phyloP scores from a whole-genome alignment of 2,797 vertebrate species.

The Buphagus erythrorhynchus region DNA sequence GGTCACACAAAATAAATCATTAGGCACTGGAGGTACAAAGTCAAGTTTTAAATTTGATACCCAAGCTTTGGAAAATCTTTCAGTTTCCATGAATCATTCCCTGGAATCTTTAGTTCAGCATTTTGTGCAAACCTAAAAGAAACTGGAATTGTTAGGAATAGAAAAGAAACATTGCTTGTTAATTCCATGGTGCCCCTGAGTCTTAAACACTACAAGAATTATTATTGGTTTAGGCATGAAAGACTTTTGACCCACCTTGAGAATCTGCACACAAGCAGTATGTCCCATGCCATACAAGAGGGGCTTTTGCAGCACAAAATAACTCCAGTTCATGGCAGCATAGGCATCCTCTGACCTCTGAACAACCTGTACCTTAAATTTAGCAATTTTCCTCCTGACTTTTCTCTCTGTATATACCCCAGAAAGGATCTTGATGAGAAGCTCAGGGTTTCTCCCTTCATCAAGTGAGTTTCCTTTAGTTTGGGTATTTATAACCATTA shows the following conservation, averaged over 20 bases:
- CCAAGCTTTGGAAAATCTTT: not conserved
- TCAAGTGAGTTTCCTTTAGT: not conserved
- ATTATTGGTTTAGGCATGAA: not conserved
- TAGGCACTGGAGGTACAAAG: not conserved
- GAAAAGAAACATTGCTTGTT: not conserved
- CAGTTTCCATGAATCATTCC: not conserved
- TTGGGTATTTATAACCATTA: not conserved
- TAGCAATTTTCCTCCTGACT: not conserved
- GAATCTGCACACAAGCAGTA: not conserved
- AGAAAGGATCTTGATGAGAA: not conserved
- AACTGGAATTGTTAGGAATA: not conserved
- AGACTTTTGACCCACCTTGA: not conserved
- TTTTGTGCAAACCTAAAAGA: not conserved
- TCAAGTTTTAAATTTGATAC: not conserved
- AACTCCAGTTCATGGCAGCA: accelerated
- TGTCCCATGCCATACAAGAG: not conserved
- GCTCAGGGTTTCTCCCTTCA: not conserved
- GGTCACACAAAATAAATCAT: not conserved
- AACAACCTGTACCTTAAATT: not conserved
- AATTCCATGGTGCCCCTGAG: not conserved
- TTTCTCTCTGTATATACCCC: not conserved
- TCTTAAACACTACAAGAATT: not conserved
- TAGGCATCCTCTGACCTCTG: not conserved
- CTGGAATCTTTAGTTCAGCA: not conserved
- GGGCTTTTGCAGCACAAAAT: not conserved